Conservation (phyloP, 2,888 invertebrate genomes). For the Pyrochroa serraticornis region DNA sequence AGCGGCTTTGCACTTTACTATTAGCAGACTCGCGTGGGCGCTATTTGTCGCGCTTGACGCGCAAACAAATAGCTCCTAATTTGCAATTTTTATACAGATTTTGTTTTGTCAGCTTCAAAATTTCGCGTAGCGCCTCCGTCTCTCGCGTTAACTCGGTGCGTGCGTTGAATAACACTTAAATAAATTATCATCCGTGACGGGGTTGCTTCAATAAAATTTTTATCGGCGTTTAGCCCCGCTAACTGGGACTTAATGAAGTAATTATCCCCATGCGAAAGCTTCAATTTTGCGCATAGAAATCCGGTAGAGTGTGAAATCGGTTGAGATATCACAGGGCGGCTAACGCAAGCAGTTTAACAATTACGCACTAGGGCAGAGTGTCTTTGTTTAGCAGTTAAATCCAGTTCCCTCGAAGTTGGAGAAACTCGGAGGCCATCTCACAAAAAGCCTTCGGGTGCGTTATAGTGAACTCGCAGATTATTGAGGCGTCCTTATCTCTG, state of each 20-base stretch:
- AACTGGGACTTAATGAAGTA: slow-evolving; percentile 28
- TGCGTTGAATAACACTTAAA: slow-evolving; percentile 8
- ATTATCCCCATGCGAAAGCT: slow-evolving; percentile 25
- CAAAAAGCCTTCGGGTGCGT: slow-evolving; percentile 32
- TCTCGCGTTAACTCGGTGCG: not conserved
- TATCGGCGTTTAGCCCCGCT: slow-evolving; percentile 18
- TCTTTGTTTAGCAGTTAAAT: slow-evolving; percentile 42
- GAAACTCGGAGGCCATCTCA: slow-evolving; percentile 26
- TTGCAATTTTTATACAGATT: too few species aligned
- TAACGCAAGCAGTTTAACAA: slow-evolving; percentile 46
- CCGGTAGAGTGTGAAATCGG: slow-evolving; percentile 44
- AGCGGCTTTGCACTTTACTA: too few species aligned
- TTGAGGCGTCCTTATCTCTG: slow-evolving; percentile 38
- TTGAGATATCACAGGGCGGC: slow-evolving; percentile 43
- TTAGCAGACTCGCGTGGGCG: too few species aligned
- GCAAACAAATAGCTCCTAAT: too few species aligned
- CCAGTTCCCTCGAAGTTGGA: slow-evolving; percentile 29
- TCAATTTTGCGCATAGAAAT: slow-evolving; percentile 30
- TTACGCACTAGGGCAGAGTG: slow-evolving; percentile 37
- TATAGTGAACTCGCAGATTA: slow-evolving; percentile 31
- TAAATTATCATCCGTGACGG: slow-evolving; percentile 1
- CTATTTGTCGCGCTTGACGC: too few species aligned
- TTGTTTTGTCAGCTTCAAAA: too few species aligned
- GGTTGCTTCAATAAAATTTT: slow-evolving; percentile 19
- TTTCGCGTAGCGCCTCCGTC: not conserved